Conservation (phyloP, 2,888 invertebrate species). For the Nephrotoma flavescens region DNA sequence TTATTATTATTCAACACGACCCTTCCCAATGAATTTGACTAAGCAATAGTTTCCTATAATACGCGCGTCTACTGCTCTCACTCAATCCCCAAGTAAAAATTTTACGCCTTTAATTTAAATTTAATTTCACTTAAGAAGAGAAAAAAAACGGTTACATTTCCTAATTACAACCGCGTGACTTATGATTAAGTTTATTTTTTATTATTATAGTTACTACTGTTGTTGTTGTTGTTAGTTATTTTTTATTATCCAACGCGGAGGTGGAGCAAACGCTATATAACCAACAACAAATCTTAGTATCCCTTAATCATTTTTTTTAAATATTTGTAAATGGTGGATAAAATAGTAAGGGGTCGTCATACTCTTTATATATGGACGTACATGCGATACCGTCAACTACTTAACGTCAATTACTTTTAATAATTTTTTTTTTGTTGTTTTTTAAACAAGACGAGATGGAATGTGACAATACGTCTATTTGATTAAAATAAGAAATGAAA, state of each 20-base stretch:
- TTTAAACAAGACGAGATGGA: background rate
- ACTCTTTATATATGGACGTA: background rate
- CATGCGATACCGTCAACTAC: background rate
- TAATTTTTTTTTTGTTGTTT: background rate
- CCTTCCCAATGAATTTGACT: background rate
- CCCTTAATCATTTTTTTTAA: background rate
- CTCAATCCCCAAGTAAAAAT: background rate
- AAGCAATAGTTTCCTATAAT: background rate
- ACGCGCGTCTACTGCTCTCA: background rate
- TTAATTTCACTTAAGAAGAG: background rate
- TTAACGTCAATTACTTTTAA: background rate
- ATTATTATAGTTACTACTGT: background rate
- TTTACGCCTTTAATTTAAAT: slow-evolving; percentile 1
- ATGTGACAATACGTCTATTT: background rate
- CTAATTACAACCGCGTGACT: slow-evolving; percentile 4
- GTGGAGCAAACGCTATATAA: background rate
- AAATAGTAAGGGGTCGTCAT: background rate
- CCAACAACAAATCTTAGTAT: background rate
- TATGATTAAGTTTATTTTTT: slow-evolving; percentile 3
- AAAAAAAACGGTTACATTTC: background rate
- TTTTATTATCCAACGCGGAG: background rate
- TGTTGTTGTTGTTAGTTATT: background rate
- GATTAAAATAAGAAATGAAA: background rate
- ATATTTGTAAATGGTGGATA: background rate
- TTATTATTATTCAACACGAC: background rate